Base-by-base conservation (phyloP, 2,113 vertebrate genomes). In the Chloropsis hardwickii region DNA sequence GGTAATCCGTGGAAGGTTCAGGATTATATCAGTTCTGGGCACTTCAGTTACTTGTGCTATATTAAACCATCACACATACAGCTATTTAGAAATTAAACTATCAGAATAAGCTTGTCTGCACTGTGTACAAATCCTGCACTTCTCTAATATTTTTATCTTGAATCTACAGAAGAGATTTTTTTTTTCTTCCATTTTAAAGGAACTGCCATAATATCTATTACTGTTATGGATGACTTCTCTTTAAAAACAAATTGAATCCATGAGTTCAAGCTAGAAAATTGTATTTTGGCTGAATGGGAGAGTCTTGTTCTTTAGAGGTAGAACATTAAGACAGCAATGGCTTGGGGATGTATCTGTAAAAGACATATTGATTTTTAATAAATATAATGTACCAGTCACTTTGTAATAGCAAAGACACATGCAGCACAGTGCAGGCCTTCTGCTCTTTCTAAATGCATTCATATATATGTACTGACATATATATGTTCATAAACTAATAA, bases 321-420 rank as follows among this genome's bases (percentile, higher is more conserved):
- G 82, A 65, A 35, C 66, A 90, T 94, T 94, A 93, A 80, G 79
- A 48, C n/a, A 58, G 45, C 42, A 76, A 57, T 67, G 33, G 73
- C 80, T 83, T 53, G 45, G 33, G 62, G 56, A 83, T 86, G 64
- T 76, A 62, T 90, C 88, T 85, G 40, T 88, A 86, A 93, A 80
- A 90, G 27, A n/a, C 11, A 42, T 54, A 95, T 93, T 88, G 96
- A 95, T 95, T 92, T 95, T 94, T 86, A 83, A 92, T 86, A 93
- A 80, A 88, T 94, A 73, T 29, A 80, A 40, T 40, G 9, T 44
- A 88, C 50, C 64, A 73, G 76, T 85, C 58, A 65, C 45, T 95
- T 90, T 65, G 44, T 31, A 89, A 81, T n/a, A 77, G n/a, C 54
- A 70, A 39, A 92, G 42, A 45, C 54, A 58, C 35, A 50, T 13